Conservation (phyloP, 2,888 invertebrate species). For the Isoperla grammatica region DNA sequence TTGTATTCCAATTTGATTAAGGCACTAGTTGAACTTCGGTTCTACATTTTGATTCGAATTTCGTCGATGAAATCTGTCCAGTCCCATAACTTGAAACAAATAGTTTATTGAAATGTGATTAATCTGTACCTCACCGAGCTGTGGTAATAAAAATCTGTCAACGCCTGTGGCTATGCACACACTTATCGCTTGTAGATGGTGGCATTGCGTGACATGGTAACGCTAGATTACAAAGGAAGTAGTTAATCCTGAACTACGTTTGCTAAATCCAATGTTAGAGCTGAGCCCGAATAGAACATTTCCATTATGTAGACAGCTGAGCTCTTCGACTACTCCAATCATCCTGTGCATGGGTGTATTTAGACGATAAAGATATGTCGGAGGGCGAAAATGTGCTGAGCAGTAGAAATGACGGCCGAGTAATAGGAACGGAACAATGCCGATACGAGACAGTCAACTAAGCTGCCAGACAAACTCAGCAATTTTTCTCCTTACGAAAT, state of each 20-base stretch:
- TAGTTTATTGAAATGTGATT: too few species aligned
- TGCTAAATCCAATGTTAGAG: slow-evolving; percentile 1
- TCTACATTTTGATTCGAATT: too few species aligned
- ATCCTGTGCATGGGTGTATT: slow-evolving; percentile 13
- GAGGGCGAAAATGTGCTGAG: slow-evolving; percentile 3
- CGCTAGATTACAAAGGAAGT: not conserved
- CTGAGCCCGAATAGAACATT: slow-evolving; percentile 9
- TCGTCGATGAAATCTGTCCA: too few species aligned
- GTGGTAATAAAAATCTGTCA: too few species aligned
- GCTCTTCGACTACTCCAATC: slow-evolving; percentile 10
- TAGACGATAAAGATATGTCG: slow-evolving; percentile 7
- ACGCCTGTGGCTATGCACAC: too few species aligned
- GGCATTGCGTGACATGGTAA: too few species aligned
- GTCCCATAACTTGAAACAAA: too few species aligned
- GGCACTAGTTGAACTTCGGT: too few species aligned
- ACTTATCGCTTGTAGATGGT: too few species aligned
- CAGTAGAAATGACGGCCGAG: slow-evolving; percentile 2
- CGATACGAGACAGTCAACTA: slow-evolving; percentile 3
- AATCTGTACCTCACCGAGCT: too few species aligned
- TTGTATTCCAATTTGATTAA: too few species aligned
- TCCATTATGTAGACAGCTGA: slow-evolving; percentile 9
- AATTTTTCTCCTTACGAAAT: slow-evolving; percentile 3
- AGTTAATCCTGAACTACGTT: slow-evolving; percentile 13
- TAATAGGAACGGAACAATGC: slow-evolving; percentile 2
- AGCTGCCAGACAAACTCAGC: slow-evolving; percentile 10